phyloP scores from a whole-genome alignment of 2,888 invertebrate genomes.

The Pyrrhosoma nymphula region DNA sequence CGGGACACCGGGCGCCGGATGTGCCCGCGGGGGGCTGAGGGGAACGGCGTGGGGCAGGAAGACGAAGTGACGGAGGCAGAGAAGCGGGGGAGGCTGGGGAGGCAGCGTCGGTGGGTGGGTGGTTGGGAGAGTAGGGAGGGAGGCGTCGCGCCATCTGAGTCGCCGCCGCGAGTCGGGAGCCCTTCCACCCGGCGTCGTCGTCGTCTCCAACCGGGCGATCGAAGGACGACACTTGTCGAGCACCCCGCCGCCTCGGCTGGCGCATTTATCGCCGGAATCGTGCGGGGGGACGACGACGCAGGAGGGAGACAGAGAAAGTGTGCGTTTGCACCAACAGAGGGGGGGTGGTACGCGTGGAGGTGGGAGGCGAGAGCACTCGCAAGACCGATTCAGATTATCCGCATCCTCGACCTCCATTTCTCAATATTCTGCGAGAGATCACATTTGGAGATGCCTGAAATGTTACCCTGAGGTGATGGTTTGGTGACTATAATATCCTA shows the following conservation, averaged over 20 bases:
- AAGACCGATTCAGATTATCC: too few relatives aligned
- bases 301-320: not conserved
- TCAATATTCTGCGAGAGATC: too few relatives aligned
- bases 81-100: too few relatives aligned
- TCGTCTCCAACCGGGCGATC: not conserved
- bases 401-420: too few relatives aligned
- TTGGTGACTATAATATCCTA: too few relatives aligned
- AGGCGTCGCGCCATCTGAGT: slow-evolving; percentile 12
- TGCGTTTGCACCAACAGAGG: not conserved
- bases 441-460: too few relatives aligned
- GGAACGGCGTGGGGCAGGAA: not conserved
- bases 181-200: too few relatives aligned
- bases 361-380: too few relatives aligned
- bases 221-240: not conserved
- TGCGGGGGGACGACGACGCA: not conserved
- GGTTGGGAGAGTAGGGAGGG: not conserved
- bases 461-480: too few relatives aligned
- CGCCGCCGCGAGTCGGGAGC: not conserved
- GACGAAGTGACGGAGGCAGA: too few relatives aligned
- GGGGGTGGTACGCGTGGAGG: too few relatives aligned
- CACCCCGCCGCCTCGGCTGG: not conserved
- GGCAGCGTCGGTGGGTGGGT: too few relatives aligned
- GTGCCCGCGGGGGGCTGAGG: not conserved
- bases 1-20: slow-evolving; percentile 6
- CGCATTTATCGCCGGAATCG: not conserved